These are phyloP conservation scores for Sycobia sp. DNA, from an alignment of 1,140 invertebrate species.

Conservation along the genomic window DNA sequence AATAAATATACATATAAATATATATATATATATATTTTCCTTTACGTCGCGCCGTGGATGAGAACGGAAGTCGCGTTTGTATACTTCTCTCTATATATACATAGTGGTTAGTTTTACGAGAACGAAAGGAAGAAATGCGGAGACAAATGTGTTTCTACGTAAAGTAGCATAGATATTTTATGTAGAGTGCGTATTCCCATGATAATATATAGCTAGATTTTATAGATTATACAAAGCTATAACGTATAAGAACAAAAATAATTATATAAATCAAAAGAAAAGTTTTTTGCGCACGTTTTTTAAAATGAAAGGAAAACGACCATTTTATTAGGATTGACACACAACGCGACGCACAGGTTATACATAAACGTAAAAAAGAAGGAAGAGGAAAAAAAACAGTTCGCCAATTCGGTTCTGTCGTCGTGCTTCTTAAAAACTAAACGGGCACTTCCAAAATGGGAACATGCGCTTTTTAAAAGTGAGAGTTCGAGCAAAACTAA, in stretches of 20 bases:
- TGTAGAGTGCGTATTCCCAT: slow-evolving; percentile 33
- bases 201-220: slow-evolving; percentile 33
- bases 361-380: too few relatives aligned
- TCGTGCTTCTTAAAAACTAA: slow-evolving; percentile 27
- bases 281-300: slow-evolving; percentile 11
- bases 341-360: too few relatives aligned
- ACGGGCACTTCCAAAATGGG: slow-evolving; percentile 33
- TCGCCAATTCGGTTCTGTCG: slow-evolving; percentile 26
- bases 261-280: too few relatives aligned
- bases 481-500: slow-evolving; percentile 6
- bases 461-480: slow-evolving; percentile 32
- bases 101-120: slow-evolving; percentile 22
- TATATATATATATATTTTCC: slow-evolving; percentile 31
- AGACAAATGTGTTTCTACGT: slow-evolving; percentile 13
- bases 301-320: too few relatives aligned
- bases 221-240: slow-evolving; percentile 25
- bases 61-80: slow-evolving; percentile 29
- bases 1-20: too few relatives aligned
- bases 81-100: too few relatives aligned
- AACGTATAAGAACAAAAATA: slow-evolving; percentile 4
- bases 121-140: neutral
- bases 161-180: slow-evolving; percentile 25
- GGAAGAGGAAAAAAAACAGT: neutral
- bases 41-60: slow-evolving; percentile 15
- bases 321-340: neutral